A percentile compares a stretch with the other conserved stretches of the same genome.
These are phyloP conservation scores for Scaptomyza flava DNA, from an alignment of 2,888 invertebrate genomes.

Conservation along the genomic window DNA sequence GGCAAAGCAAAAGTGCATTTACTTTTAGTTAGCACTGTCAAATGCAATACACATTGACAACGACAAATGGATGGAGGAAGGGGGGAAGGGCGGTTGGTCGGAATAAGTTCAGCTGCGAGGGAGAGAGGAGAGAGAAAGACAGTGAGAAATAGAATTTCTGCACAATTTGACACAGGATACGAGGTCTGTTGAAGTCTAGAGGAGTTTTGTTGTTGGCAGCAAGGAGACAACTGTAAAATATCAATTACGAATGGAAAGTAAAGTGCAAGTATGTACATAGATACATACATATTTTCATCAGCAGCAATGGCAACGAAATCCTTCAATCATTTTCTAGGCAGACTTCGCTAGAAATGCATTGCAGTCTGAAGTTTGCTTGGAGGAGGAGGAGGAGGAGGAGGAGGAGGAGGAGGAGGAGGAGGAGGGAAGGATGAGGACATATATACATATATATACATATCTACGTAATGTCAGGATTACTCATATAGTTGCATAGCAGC, in stretches of 20 bases:
- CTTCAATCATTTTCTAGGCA: constrained; percentile 74
- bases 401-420: neutral
- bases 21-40: constrained; percentile 29
- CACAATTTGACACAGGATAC: constrained; percentile 65
- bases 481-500: constrained; percentile 48
- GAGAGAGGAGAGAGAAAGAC: constrained; percentile 45
- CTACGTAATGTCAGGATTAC: constrained; percentile 53
- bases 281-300: constrained; percentile 28
- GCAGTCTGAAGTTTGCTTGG: constrained; percentile 24
- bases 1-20: constrained; percentile 9
- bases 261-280: constrained; percentile 56
- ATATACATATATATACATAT: constrained; percentile 3
- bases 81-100: too few species aligned
- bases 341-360: constrained; percentile 25
- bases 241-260: constrained; percentile 69
- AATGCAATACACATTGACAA: constrained; percentile 19
- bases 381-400: neutral
- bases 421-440: neutral
- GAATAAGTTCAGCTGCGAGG: constrained; percentile 5
- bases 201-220: constrained; percentile 17
- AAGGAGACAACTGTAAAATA: constrained; percentile 69
- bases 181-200: constrained; percentile 10
- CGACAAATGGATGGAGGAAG: neutral
- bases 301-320: constrained; percentile 59
- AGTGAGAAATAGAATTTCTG: constrained; percentile 75